These are phyloP conservation scores for Bradypus variegatus DNA, from an alignment of 2,797 vertebrate species.

Conservation along the genomic window DNA sequence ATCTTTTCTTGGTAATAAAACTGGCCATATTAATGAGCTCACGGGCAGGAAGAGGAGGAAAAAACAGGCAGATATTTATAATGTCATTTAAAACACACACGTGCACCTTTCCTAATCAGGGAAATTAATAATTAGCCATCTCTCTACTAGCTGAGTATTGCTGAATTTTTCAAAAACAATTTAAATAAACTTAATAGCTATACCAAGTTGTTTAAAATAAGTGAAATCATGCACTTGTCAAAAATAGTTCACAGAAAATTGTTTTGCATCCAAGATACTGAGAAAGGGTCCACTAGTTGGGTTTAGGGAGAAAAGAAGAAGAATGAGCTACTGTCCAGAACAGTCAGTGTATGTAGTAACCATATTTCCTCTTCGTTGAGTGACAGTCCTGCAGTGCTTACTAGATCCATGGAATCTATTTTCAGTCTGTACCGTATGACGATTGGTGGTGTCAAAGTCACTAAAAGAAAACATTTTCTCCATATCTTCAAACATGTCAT, in stretches of 20 bases:
- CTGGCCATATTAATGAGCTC: conserved; percentile 21
- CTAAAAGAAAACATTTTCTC: conserved; percentile 96
- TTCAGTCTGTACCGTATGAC: conserved; percentile 80
- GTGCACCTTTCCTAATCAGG: conserved; percentile 30
- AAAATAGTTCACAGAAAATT: conserved; percentile 64
- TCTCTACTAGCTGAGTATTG: conserved; percentile 44
- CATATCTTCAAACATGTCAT: conserved; percentile 90
- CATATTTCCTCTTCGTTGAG: conserved; percentile 95
- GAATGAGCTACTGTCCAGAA: conserved; percentile 76
- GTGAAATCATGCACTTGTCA: conserved; percentile 64
- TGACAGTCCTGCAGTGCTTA: conserved; percentile 96
- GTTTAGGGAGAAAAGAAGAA: conserved; percentile 33
- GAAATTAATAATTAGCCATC: conserved; percentile 46
- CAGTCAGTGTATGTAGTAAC: conserved; percentile 97
- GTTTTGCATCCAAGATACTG: conserved; percentile 59
- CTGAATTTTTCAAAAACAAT: conserved; percentile 64
- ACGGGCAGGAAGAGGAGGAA: background rate
- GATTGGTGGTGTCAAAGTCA: conserved; percentile 74
- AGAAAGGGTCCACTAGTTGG: conserved; percentile 35
- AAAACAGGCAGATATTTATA: background rate
- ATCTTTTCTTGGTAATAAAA: conserved; percentile 31
- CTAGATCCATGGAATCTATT: conserved; percentile 82
- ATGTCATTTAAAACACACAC: background rate
- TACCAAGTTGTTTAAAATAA: conserved; percentile 64
- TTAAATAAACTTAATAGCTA: conserved; percentile 61